Evolutionary conservation across 2,888 invertebrate species (phyloP).

Genomic region (Hymenopus coronatus): DNA sequence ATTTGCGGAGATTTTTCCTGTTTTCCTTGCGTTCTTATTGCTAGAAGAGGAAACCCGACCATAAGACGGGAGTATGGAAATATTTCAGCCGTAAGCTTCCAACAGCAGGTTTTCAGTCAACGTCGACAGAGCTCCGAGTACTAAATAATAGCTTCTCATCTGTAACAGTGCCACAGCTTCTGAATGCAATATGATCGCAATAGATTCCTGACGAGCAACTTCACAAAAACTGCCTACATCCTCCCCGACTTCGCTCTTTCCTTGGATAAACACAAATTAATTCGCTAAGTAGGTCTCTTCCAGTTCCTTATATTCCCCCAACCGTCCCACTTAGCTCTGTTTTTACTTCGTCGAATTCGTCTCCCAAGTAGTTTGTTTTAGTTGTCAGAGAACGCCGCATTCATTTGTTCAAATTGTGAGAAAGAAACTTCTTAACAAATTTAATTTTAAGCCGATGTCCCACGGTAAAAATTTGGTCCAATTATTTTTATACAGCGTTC

Average conservation of each 20-base stretch:
- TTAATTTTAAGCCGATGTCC: too few species aligned
- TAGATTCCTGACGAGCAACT: neutral
- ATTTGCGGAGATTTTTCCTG: neutral
- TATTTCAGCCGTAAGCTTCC: neutral
- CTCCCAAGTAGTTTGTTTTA: neutral
- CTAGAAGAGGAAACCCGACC: neutral
- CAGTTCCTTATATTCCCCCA: neutral
- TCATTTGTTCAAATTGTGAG: neutral
- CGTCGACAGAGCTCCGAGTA: neutral
- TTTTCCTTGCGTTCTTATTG: neutral
- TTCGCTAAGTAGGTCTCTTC: neutral
- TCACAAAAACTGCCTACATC: neutral
- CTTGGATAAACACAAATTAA: neutral
- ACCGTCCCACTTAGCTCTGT: neutral
- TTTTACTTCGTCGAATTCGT: neutral
- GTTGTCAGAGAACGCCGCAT: neutral
- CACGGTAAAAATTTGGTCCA: too few species aligned
- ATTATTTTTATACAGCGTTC: too few species aligned
- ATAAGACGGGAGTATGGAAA: neutral
- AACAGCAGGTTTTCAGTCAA: neutral
- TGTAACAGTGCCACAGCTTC: neutral
- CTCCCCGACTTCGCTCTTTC: neutral
- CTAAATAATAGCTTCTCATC: neutral
- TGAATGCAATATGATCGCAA: neutral
- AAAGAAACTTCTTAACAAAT: neutral